Base-by-base conservation (phyloP, 2,113 vertebrate species). In the Chionomys nivalis region DNA sequence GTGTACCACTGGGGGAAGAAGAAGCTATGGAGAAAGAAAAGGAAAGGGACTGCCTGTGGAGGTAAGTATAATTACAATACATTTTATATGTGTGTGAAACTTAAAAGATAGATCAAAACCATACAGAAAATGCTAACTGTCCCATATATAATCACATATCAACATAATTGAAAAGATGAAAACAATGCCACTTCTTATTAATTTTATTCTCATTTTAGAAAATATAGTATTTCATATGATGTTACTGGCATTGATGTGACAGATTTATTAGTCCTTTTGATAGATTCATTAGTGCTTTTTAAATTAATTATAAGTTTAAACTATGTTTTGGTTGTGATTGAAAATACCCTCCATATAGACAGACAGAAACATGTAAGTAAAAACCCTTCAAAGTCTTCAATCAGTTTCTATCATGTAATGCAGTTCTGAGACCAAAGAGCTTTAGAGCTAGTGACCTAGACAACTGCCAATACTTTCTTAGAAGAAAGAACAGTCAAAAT, bases 161-260 rank as follows among this genome's bases (percentile, higher is more conserved):
- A 52, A 73, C 91, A 28, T 28, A 44, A 73, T 33, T 70, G 61
- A 33, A 26, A 47, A 87, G 88, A 66, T 63, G 21, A 47, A 83
- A 55, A 72, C 58, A 75, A 44, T 83, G 36, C 28, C 36, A 78
- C 10, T 88, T 8, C 42, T 66, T 47, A 65, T 81, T 78, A 79
- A 88, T 63, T 86, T 68, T 90, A 87, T 77, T 95, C 77, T 91
- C 75, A 44, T 55, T 93, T 77, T 72, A 33, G 42, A 92, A 92
- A 81, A 61, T 47, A 42, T 11, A n/a, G 0, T 70, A n/a, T 86
- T 91, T 97, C 21, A 65, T 33, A 91, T 70, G 65, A 65, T 75
- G 33, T 70, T 76, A 39, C 8, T 79, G 78, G 23, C 79, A 26
- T 79, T 90, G 72, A 55, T 39, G 55, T 91, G 44, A 63, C 61